A percentile compares a stretch with the other conserved stretches of the same genome.
Evolutionary conservation across 2,797 vertebrate species (phyloP).

Genomic region (Rallus crepitans): DNA sequence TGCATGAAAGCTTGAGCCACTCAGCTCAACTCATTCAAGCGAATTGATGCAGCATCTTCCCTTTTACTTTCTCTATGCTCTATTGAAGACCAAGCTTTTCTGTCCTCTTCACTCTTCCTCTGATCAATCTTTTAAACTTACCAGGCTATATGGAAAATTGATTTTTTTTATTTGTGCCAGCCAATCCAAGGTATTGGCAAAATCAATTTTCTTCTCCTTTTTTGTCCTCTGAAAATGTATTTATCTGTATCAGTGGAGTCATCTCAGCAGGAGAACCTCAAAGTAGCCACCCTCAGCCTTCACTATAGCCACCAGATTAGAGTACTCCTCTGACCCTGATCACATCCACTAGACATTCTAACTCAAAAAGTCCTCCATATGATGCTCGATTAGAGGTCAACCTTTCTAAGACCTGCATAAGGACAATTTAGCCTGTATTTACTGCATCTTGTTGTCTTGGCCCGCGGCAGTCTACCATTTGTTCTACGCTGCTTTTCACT

Average conservation of each 20-base stretch:
- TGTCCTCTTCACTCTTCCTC: neutral
- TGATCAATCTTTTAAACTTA: neutral
- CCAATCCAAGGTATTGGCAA: neutral
- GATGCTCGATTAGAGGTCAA: neutral
- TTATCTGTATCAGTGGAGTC: neutral
- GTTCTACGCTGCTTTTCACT: neutral
- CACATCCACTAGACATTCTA: neutral
- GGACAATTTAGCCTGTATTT: neutral
- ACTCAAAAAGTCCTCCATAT: neutral
- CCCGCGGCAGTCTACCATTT: neutral
- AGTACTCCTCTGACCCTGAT: neutral
- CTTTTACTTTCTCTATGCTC: neutral
- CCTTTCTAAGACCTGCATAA: neutral
- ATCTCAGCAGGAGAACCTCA: neutral
- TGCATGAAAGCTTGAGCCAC: rapidly evolving
- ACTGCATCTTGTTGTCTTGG: neutral
- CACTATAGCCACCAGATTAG: neutral
- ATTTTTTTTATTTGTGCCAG: neutral
- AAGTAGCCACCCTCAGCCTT: neutral
- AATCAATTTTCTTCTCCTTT: neutral
- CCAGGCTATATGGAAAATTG: neutral
- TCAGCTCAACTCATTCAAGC: neutral
- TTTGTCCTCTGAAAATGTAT: neutral
- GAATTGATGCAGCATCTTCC: neutral
- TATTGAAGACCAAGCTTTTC: neutral